A percentile compares a stretch with the other conserved stretches of the same genome.
phyloP scores from a whole-genome alignment of 2,113 vertebrate species.

The Onychostoma macrolepis region DNA sequence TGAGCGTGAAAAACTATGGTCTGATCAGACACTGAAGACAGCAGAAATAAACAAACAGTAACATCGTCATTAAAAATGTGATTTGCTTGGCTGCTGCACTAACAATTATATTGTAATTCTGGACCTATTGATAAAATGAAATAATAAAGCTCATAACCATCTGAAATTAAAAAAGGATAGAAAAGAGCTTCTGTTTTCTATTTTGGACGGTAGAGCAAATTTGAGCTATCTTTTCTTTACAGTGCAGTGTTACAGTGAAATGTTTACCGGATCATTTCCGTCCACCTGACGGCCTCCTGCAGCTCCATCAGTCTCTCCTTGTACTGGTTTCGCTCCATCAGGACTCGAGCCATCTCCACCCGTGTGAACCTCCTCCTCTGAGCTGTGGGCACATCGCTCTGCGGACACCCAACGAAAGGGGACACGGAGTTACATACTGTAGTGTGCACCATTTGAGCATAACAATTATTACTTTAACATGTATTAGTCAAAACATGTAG shows the following conservation, averaged over 20 bases:
- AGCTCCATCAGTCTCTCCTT: slow-evolving; percentile 98
- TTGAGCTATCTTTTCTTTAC: neutral
- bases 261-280: slow-evolving; percentile 94
- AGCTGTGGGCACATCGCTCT: slow-evolving; percentile 95
- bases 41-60: slow-evolving; percentile 11
- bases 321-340: slow-evolving; percentile 99
- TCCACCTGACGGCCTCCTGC: slow-evolving; percentile 97
- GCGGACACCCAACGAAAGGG: slow-evolving; percentile 45
- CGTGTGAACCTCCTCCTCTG: slow-evolving; percentile 95
- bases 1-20: neutral
- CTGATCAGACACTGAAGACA: neutral
- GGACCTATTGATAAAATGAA: neutral
- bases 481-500: neutral
- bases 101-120: neutral
- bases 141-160: neutral
- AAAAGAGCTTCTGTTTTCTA: neutral
- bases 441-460: neutral
- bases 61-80: neutral
- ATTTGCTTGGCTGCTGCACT: neutral
- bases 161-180: neutral
- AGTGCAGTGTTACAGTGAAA: neutral
- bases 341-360: slow-evolving; percentile 95
- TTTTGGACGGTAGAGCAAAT: neutral
- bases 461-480: neutral
- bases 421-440: neutral